Base-by-base conservation (phyloP, 2,797 vertebrate species). In the Lateolabrax maculatus region DNA sequence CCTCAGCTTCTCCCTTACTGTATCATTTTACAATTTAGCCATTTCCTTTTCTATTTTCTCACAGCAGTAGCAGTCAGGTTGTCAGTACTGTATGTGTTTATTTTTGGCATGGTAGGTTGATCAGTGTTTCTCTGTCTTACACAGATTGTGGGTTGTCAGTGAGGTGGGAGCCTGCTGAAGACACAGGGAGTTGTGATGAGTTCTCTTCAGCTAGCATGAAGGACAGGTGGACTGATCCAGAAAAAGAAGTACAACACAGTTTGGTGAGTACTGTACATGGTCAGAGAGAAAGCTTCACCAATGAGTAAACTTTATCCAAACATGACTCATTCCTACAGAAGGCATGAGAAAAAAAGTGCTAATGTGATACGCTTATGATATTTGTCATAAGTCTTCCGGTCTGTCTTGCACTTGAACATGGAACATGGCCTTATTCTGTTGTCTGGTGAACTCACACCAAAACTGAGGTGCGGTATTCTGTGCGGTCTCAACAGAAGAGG, bases 101-200 rank as follows among this genome's bases (percentile, higher is more conserved):
- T 53, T 60, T n/a, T 39, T 21, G 46, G 21, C n/a, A 2, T 61
- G 9, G 12, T 11, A 2, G 10, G 48, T 71, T 75, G 31, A 62
- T 71, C 16, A 13, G 11, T 57, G 57, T 75, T 73, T 78, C 25
- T 82, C 12, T 71, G 8, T 63, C 29, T 72, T 13, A 11, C 52
- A 21, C 69, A 94, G 94, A 91, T 65, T 90, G 89, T 62, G 92
- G 87, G 6, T 60, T 94, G 73, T 92, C 90, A 2, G 74, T 92
- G 77, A 88, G 90, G 39, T 91, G 87, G 86, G 23, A 91, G 5
- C 72, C 80, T 15, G 58, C 36, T 0, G 27, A 77, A 31, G 66
- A 87, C 23, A 10, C 13, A 29, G 64, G 12, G 51, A 11, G 34
- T 11, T 64, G 79, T 52, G 61, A 86, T 11, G 79, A 81, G 34